Evolutionary conservation across 2,888 invertebrate species (phyloP).

Genomic region (Spilarctia lutea): DNA sequence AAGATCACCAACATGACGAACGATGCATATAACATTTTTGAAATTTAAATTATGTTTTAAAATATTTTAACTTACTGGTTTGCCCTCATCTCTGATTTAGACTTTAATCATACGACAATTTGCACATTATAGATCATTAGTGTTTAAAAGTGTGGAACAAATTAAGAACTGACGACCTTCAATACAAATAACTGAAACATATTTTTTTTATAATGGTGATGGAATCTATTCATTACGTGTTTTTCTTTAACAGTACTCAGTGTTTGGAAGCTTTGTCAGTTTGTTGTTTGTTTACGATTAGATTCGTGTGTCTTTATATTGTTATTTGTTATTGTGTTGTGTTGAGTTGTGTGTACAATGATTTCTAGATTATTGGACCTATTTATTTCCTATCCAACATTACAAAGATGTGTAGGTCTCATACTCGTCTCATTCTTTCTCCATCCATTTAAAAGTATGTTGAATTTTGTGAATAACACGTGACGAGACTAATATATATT

Average conservation of each 20-base stretch:
- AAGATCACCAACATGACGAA: too few relatives aligned
- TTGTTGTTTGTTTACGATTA: not conserved
- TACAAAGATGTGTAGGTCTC: too few relatives aligned
- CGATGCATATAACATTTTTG: not conserved
- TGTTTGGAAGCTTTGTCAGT: not conserved
- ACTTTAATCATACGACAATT: not conserved
- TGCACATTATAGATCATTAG: constrained; percentile 1
- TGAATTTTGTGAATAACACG: too few relatives aligned
- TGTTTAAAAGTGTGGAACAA: not conserved
- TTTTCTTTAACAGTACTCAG: not conserved
- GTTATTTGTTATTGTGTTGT: not conserved
- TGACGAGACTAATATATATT: too few relatives aligned
- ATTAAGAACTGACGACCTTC: not conserved
- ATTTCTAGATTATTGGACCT: too few relatives aligned
- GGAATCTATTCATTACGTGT: not conserved
- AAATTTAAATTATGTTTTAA: not conserved
- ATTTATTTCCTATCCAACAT: too few relatives aligned
- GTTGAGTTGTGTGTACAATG: too few relatives aligned
- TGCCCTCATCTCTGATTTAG: not conserved
- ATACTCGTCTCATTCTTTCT: too few relatives aligned
- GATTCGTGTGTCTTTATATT: not conserved
- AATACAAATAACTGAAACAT: not conserved
- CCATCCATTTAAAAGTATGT: too few relatives aligned
- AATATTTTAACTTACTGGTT: not conserved
- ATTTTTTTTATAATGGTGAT: not conserved